Percentiles rank a stretch among this genome's conserved stretches.
Conservation (phyloP, 2,113 vertebrate species). For the rat (Rattus norvegicus) region DNA sequence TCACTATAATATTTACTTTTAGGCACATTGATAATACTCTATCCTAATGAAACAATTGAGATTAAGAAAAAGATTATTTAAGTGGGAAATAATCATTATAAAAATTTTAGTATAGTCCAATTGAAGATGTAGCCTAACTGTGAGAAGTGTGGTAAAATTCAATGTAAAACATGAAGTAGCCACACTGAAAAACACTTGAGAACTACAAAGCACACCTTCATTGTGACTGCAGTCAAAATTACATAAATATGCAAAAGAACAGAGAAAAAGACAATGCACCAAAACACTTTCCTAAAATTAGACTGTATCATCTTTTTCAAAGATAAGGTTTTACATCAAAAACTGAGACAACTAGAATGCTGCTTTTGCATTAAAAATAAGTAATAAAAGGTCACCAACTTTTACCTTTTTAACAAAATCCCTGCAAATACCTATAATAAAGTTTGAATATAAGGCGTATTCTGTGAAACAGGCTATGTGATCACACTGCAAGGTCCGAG, state of each 20-base stretch:
- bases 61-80: conserved; percentile 40
- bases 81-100: conserved; percentile 30
- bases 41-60: conserved; percentile 48
- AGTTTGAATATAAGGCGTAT: conserved; percentile 23
- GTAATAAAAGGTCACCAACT: neutral
- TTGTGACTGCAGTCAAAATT: conserved; percentile 3
- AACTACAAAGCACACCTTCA: conserved; percentile 44
- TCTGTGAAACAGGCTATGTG: neutral
- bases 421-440: neutral
- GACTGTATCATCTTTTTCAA: neutral
- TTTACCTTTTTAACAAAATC: conserved; percentile 9
- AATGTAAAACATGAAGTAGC: conserved; percentile 32
- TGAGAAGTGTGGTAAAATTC: conserved; percentile 37
- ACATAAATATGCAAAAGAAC: conserved; percentile 25
- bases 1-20: neutral
- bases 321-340: conserved; percentile 36
- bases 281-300: conserved; percentile 58
- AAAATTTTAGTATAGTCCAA: conserved; percentile 43
- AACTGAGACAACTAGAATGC: neutral
- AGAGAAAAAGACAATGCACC: conserved; percentile 3
- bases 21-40: conserved; percentile 5
- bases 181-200: conserved; percentile 38
- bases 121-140: conserved; percentile 18
- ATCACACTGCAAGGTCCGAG: neutral
- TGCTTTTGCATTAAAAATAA: neutral